These are phyloP conservation scores for Spilogale gracilis DNA, from an alignment of 2,113 vertebrate species.

Conservation along the genomic window DNA sequence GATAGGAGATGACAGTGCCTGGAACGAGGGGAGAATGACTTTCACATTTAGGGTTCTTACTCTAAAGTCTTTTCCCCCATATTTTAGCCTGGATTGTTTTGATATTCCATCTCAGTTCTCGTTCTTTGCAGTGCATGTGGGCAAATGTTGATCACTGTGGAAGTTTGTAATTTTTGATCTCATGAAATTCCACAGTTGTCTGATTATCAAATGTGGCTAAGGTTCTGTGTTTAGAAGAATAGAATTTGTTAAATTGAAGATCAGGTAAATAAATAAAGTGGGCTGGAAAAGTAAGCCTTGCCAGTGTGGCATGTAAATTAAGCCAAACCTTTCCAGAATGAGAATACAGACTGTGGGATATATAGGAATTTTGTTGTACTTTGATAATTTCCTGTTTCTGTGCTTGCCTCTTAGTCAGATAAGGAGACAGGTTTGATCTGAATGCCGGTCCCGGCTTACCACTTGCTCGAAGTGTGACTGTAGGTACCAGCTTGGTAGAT, in stretches of 20 bases:
- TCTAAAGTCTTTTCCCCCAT: background rate
- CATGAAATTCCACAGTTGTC: constrained; percentile 34
- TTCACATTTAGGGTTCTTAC: background rate
- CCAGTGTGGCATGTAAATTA: background rate
- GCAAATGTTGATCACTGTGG: background rate
- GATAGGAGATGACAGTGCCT: background rate
- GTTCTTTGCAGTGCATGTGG: background rate
- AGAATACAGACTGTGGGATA: background rate
- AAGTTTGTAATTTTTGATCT: background rate
- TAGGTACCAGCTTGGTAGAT: background rate
- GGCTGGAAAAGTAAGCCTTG: background rate
- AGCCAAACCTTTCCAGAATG: background rate
- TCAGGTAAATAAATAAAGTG: background rate
- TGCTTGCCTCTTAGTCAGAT: background rate
- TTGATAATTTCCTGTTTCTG: background rate
- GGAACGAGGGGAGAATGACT: background rate
- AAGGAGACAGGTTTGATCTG: background rate
- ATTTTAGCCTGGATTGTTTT: background rate
- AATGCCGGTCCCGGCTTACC: background rate
- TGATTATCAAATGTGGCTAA: background rate
- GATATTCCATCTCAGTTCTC: background rate
- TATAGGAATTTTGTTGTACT: background rate
- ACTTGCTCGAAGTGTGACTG: background rate
- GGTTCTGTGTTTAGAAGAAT: background rate
- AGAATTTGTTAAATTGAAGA: background rate